phyloP scores from a whole-genome alignment of 1,140 invertebrate genomes.

The Rhagoletis pomonella region DNA sequence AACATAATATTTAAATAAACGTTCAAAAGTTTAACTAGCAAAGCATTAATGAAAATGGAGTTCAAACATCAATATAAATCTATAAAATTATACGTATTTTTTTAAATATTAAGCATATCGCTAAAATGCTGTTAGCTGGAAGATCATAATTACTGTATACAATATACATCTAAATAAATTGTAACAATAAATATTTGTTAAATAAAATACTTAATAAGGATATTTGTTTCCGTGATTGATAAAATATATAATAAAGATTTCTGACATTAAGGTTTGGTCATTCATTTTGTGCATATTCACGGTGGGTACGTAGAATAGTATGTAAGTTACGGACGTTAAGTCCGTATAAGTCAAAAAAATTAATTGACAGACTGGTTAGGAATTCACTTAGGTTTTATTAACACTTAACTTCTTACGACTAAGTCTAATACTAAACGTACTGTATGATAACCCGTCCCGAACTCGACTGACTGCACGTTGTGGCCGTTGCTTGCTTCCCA shows the following conservation, averaged over 20 bases:
- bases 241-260: not conserved
- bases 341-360: too few relatives aligned
- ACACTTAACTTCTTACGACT: too few relatives aligned
- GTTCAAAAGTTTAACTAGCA: constrained; percentile 16
- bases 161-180: constrained; percentile 10
- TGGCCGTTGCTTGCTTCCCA: too few relatives aligned
- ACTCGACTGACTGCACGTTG: too few relatives aligned
- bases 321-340: too few relatives aligned
- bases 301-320: too few relatives aligned
- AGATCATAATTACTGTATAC: constrained; percentile 45
- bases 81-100: constrained; percentile 12
- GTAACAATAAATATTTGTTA: constrained; percentile 31
- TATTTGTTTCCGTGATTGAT: not conserved
- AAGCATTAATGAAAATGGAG: constrained; percentile 14
- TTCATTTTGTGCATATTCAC: too few relatives aligned
- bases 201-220: constrained; percentile 8
- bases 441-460: too few relatives aligned
- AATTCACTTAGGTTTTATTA: too few relatives aligned
- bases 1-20: not conserved
- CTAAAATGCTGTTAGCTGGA: not conserved
- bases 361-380: too few relatives aligned
- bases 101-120: constrained; percentile 4
- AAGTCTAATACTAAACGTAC: too few relatives aligned
- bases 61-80: not conserved
- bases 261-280: not conserved